These are phyloP conservation scores for Athripsodes cinereus DNA, from an alignment of 2,888 invertebrate species.

Conservation along the genomic window DNA sequence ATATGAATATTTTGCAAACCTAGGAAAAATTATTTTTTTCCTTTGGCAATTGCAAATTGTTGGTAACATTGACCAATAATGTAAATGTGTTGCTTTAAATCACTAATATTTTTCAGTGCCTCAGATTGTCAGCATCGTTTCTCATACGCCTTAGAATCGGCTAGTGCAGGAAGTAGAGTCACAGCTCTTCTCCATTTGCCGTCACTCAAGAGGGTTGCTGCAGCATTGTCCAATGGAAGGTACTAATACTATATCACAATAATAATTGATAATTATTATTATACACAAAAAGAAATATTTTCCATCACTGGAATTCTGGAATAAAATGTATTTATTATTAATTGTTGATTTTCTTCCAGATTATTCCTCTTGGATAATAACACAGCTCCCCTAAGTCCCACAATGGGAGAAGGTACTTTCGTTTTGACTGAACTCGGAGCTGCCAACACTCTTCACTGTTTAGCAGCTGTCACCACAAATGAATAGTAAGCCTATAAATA, in stretches of 20 bases:
- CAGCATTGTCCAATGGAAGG: constrained; percentile 72
- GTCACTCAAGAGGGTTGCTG: constrained; percentile 67
- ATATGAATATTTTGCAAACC: background rate
- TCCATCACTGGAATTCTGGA: too few species aligned
- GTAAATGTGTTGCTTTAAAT: background rate
- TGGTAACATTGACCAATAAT: background rate
- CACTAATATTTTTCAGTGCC: constrained; percentile 39
- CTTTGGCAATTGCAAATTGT: too few species aligned
- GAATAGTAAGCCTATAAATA: constrained; percentile 29
- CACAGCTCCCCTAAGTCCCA: constrained; percentile 51
- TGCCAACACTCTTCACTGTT: constrained; percentile 60
- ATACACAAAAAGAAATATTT: too few species aligned
- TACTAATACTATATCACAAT: constrained; percentile 27
- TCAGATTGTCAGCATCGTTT: constrained; percentile 53
- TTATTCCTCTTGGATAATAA: constrained; percentile 66
- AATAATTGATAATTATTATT: too few species aligned
- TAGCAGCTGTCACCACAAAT: constrained; percentile 52
- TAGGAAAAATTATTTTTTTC: background rate
- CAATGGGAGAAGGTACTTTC: constrained; percentile 67
- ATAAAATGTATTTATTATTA: too few species aligned
- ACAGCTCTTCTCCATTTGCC: constrained; percentile 63
- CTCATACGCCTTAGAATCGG: constrained; percentile 62
- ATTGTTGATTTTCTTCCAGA: constrained; percentile 39
- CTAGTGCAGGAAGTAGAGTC: constrained; percentile 58
- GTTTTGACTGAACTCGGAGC: constrained; percentile 72